Base-by-base conservation (phyloP, 2,888 invertebrate genomes). In the Apotomis capreana region DNA sequence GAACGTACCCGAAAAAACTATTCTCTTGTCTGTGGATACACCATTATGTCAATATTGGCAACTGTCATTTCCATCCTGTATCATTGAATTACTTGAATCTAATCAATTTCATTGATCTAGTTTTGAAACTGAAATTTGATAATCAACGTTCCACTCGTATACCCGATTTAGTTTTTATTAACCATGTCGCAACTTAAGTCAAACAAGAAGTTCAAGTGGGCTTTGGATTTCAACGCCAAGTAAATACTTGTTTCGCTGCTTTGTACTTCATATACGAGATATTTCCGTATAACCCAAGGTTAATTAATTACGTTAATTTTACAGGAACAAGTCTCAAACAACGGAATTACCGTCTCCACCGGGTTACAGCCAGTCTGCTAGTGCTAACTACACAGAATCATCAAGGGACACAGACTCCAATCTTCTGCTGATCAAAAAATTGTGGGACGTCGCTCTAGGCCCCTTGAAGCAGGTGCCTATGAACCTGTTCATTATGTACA, bases 401-500 rank as follows among this genome's bases (percentile, higher is more conserved):
- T 95, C 96, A 0, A 96, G 96, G 85, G 98, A 98, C 82, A 95
- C 95, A 0, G 97, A 97, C 85, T 95, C 96, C 0, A 97, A 96
- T 87, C 95, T 96, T 81, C 93, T 98, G 68, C 96, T 98, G 77
- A 97, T 97, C 8, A 99, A 98, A 87, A 98, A 98, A 86, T 96
- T 99, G 65, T 99, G 99, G 99, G 99, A 99, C 85, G 95, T 99
- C 67, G 99, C 99, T 0, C 89, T 99, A 15, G 98, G 97, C 0
- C 99, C 99, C 3, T 88, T 99, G 49, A 99, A 99, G 88, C 99
- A 98, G 93, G 97, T 97, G 77, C 99, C 99, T 0, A 99, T 99
- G 99, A 99, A 99, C 90, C 94, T 99, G 75, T 98, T 99, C 87
- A 98, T 99, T 74, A 99, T 99, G 98, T 99, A 99, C 90, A 99